Percentiles rank a stretch among this genome's conserved stretches.
Evolutionary conservation across 2,797 vertebrate species (phyloP).

Genomic region (Crypturellus tataupa): DNA sequence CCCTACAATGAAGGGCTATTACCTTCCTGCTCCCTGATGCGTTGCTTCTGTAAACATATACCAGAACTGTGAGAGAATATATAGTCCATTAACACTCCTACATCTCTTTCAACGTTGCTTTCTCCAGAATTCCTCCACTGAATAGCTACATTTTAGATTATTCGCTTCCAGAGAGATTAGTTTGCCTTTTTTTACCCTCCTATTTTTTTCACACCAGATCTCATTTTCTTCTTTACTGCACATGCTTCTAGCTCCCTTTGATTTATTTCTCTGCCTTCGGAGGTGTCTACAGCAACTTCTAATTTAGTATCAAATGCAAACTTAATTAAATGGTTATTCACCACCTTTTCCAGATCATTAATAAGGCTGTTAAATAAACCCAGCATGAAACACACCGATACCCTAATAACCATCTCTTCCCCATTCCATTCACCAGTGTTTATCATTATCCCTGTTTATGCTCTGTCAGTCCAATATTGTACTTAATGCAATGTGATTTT

Average conservation of each 20-base stretch:
- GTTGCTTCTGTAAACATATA: constrained; percentile 70
- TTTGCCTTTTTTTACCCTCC: constrained; percentile 27
- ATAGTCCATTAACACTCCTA: constrained; percentile 62
- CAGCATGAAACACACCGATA: constrained; percentile 29
- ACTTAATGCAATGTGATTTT: constrained; percentile 78
- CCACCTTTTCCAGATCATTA: constrained; percentile 80
- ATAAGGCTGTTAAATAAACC: constrained; percentile 76
- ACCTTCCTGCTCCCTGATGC: constrained; percentile 63
- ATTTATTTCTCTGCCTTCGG: constrained; percentile 73
- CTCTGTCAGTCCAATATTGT: constrained; percentile 73
- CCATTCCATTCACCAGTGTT: constrained; percentile 60
- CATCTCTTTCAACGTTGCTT: constrained; percentile 46
- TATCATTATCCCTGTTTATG: constrained; percentile 77
- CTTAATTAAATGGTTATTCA: constrained; percentile 82
- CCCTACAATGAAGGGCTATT: constrained; percentile 54
- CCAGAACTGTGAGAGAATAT: constrained; percentile 23
- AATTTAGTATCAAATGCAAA: constrained; percentile 81
- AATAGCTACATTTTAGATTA: constrained; percentile 37
- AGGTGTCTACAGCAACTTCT: constrained; percentile 77
- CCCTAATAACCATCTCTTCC: constrained; percentile 64
- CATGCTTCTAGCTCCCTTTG: constrained; percentile 76
- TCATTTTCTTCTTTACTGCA: constrained; percentile 73
- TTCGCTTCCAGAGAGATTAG: constrained; percentile 43
- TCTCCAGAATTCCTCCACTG: constrained; percentile 33
- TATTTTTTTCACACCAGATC: constrained; percentile 14